Evolutionary conservation across 2,113 vertebrate species (phyloP).

Genomic region (Chionomys nivalis): DNA sequence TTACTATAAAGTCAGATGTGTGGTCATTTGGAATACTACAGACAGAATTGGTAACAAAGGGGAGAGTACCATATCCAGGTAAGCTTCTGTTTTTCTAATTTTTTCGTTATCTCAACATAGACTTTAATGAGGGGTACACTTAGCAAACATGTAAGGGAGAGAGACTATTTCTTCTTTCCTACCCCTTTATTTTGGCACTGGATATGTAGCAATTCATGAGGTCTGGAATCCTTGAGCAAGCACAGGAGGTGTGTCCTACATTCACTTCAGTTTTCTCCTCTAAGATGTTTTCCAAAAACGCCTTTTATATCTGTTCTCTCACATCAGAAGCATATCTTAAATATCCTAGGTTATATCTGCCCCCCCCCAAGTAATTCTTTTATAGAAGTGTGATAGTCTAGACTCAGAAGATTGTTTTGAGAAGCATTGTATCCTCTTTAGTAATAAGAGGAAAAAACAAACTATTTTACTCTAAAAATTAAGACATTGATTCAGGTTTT

Average conservation of each 20-base stretch:
- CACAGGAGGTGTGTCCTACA: not conserved
- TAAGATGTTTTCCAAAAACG: not conserved
- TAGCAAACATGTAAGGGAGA: not conserved
- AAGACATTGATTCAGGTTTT: not conserved
- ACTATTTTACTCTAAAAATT: not conserved
- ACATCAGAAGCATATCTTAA: not conserved
- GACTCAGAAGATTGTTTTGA: not conserved
- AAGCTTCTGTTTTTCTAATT: conserved; percentile 55
- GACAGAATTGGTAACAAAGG: conserved; percentile 96
- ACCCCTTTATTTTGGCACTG: not conserved
- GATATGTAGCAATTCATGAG: not conserved
- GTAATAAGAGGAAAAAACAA: not conserved
- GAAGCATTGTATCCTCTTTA: not conserved
- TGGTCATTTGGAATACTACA: conserved; percentile 98
- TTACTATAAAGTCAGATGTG: conserved; percentile 97
- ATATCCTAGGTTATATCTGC: not conserved
- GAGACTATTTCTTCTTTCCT: not conserved
- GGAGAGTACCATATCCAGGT: conserved; percentile 98
- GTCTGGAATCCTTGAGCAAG: not conserved
- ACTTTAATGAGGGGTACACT: not conserved
- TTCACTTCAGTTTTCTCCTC: conserved; percentile 4
- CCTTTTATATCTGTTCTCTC: not conserved
- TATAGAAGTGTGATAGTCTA: not conserved
- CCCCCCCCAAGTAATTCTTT: not conserved
- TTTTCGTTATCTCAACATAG: not conserved